Conservation (phyloP, 30 jellyfish, hydroid and myxozoan species). For the Cassiopea andromeda region DNA sequence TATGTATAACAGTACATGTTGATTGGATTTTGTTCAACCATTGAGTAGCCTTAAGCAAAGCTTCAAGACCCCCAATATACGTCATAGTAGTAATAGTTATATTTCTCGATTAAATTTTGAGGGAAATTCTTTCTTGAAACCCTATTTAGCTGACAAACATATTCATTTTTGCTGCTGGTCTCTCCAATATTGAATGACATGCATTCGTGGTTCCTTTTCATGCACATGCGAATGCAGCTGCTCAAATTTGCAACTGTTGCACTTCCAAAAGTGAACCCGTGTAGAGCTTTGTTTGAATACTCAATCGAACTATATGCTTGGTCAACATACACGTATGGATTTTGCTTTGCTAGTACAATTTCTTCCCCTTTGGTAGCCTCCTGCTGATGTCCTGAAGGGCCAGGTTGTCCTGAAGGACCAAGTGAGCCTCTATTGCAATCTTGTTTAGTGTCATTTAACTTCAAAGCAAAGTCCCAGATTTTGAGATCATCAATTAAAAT, state of each 20-base stretch:
- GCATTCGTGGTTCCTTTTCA: constrained; percentile 24
- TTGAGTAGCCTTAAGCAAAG: not conserved
- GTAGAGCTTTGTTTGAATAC: constrained; percentile 44
- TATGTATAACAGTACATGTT: too few species aligned
- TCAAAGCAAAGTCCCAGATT: constrained; percentile 40
- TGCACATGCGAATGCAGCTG: constrained; percentile 47
- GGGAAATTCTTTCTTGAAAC: not conserved
- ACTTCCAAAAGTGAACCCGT: constrained; percentile 4
- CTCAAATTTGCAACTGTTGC: not conserved
- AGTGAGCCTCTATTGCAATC: constrained; percentile 31
- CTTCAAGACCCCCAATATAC: constrained; percentile 29
- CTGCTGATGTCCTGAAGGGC: too few species aligned
- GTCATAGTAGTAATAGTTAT: constrained; percentile 34
- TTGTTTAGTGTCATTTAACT: not conserved
- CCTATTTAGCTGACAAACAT: constrained; percentile 37
- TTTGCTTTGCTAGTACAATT: not conserved
- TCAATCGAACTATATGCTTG: constrained; percentile 43
- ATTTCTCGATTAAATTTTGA: not conserved
- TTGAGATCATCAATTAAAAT: constrained; percentile 51
- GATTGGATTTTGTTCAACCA: too few species aligned
- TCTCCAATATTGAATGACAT: constrained; percentile 41
- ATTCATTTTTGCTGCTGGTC: not conserved
- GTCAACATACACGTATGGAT: constrained; percentile 12
- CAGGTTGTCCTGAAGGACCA: too few species aligned
- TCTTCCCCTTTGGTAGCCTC: too few species aligned